Percentiles rank a stretch among this genome's conserved stretches.
These are phyloP conservation scores for Eulemur mongoz DNA, from an alignment of 2,797 vertebrate genomes.

Conservation along the genomic window DNA sequence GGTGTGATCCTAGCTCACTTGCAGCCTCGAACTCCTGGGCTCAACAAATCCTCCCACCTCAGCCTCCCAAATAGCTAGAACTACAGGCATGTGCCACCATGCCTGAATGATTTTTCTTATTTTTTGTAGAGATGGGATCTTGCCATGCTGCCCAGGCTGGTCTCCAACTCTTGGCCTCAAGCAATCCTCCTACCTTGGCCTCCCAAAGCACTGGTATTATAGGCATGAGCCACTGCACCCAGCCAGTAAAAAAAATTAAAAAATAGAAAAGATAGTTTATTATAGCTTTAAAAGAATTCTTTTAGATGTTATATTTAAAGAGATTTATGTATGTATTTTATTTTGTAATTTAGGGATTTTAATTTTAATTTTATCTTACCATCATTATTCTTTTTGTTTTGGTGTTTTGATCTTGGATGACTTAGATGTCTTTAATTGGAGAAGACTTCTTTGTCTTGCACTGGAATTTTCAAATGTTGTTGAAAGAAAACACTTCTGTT, in stretches of 20 bases:
- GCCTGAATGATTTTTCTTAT: not conserved
- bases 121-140: not conserved
- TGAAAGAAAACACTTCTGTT: slow-evolving; percentile 10
- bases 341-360: not conserved
- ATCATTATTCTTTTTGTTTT: not conserved
- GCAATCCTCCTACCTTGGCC: not conserved
- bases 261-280: not conserved
- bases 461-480: slow-evolving; percentile 15
- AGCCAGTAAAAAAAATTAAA: not conserved
- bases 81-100: not conserved
- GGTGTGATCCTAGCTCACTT: not conserved
- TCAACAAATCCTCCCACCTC: not conserved
- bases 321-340: not conserved
- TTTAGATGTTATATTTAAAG: not conserved
- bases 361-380: not conserved
- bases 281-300: slow-evolving; percentile 1
- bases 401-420: not conserved
- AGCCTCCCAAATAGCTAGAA: not conserved
- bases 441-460: not conserved
- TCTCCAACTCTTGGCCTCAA: not conserved
- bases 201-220: not conserved
- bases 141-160: not conserved
- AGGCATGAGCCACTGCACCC: not conserved
- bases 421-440: not conserved
- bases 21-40: not conserved